Base-by-base conservation (phyloP, 1,140 invertebrate species). In the Fopius arisanus region DNA sequence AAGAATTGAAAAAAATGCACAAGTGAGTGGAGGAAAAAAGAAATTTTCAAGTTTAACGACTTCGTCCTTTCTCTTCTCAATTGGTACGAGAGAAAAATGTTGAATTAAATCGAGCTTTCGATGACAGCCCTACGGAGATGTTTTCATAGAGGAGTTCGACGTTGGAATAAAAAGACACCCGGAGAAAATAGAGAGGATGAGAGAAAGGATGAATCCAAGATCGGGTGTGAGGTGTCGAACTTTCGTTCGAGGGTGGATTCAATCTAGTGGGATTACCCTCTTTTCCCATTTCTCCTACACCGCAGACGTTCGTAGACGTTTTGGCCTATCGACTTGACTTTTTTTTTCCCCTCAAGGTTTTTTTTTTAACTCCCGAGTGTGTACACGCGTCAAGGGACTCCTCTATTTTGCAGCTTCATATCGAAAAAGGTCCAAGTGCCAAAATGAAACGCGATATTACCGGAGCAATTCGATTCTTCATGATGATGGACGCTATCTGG, bases 211-310 rank as follows among this genome's bases (percentile, higher is more conserved):
- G 54, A 59, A 59, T 59, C 54, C 21, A 23, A 59, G 21, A 59
- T 59, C 54, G 54, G 19, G 54, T 26, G 23, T 59, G 54, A 26
- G 54, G 54, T 23, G 1, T 23, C 54, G 23, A 9, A 59, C 54
- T n/a, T n/a, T n/a, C 21, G 23, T 59, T 59, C 23, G 70, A 72
- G 70, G 74, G 70, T 75, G 78, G 78, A 81, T 82, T 81, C 79
- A 82, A 82, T 82, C 79, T 81, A 80, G 75, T 31, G 51, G 80
- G 80, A 82, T 82, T 80, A 82, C 78, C 70, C 75, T 65, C 37
- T 48, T 19, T 48, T 48, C 43, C 43, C 43, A 48, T 48, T 48
- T 16, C 43, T 16, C 14, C n/a, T 14, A 48, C 43, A 48, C 43
- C 43, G 16, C 43, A 48, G 43, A 48, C 43, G 33, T 7, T 37